Evolutionary conservation across 1,140 invertebrate species (phyloP).

Genomic region (Panagrolaimus sp.): DNA sequence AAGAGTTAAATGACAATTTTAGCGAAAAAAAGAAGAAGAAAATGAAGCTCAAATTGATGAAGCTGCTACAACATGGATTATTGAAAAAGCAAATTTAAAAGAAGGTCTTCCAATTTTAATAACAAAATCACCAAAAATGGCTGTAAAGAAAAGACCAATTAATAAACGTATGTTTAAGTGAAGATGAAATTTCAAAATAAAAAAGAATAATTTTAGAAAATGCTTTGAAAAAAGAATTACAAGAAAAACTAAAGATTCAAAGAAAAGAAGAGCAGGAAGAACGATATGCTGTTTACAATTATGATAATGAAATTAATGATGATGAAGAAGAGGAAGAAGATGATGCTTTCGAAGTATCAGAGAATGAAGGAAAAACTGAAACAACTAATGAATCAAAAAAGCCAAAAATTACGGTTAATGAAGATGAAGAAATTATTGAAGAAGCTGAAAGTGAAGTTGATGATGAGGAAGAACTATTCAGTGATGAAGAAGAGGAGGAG

Average conservation of each 20-base stretch:
- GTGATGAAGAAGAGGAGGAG: not conserved
- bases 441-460: not conserved
- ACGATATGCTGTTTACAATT: slow-evolving; percentile 2
- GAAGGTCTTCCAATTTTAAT: not conserved
- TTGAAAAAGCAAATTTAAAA: not conserved
- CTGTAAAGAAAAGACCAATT: not conserved
- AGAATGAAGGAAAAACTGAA: not conserved
- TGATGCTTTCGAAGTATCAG: not conserved
- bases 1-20: not conserved
- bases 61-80: not conserved
- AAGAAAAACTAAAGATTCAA: not conserved
- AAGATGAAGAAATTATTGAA: slow-evolving; percentile 5
- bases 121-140: not conserved
- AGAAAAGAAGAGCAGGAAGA: not conserved
- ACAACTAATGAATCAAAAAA: not conserved
- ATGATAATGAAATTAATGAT: not conserved
- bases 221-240: not conserved
- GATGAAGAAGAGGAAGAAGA: not conserved
- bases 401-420: not conserved
- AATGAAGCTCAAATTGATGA: not conserved
- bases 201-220: not conserved
- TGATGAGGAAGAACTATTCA: not conserved
- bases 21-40: not conserved
- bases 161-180: not conserved
- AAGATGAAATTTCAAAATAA: not conserved